Conservation (phyloP, 2,797 vertebrate genomes). For the Tamandua tetradactyla region DNA sequence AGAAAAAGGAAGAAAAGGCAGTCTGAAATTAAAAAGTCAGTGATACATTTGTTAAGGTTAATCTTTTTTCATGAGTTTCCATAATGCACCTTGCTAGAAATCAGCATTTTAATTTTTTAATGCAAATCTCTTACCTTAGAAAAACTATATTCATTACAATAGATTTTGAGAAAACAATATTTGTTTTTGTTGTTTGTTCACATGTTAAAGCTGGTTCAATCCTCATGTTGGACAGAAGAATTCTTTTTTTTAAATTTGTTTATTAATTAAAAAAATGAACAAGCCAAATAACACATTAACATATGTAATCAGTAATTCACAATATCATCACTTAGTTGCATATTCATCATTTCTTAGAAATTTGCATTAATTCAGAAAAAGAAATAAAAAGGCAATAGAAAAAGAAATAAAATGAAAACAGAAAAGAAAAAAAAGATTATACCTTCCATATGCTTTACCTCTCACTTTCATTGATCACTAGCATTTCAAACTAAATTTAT, state of each 20-base stretch:
- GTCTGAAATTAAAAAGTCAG: not conserved
- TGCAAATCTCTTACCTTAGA: not conserved
- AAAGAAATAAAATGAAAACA: too few species aligned
- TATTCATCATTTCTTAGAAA: too few species aligned
- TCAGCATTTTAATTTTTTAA: slow-evolving; percentile 6
- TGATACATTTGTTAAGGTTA: not conserved
- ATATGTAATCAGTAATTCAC: too few species aligned
- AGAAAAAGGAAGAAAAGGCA: not conserved
- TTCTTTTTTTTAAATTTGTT: not conserved
- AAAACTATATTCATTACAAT: not conserved
- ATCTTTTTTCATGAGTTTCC: not conserved
- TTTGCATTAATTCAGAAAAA: too few species aligned
- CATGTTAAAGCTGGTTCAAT: slow-evolving; percentile 23
- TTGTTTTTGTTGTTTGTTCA: slow-evolving; percentile 14
- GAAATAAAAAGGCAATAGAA: too few species aligned
- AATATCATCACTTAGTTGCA: too few species aligned
- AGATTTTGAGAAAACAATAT: slow-evolving; percentile 26
- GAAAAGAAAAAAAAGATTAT: too few species aligned
- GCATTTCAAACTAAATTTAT: too few species aligned
- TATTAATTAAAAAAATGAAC: slow-evolving; percentile 58
- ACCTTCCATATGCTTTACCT: too few species aligned
- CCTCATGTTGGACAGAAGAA: slow-evolving; percentile 16
- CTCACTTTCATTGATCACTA: too few species aligned
- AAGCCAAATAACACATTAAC: too few species aligned
- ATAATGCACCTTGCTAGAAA: not conserved